phyloP scores from a whole-genome alignment of 2,888 invertebrate genomes.

The Drosophila siamana region DNA sequence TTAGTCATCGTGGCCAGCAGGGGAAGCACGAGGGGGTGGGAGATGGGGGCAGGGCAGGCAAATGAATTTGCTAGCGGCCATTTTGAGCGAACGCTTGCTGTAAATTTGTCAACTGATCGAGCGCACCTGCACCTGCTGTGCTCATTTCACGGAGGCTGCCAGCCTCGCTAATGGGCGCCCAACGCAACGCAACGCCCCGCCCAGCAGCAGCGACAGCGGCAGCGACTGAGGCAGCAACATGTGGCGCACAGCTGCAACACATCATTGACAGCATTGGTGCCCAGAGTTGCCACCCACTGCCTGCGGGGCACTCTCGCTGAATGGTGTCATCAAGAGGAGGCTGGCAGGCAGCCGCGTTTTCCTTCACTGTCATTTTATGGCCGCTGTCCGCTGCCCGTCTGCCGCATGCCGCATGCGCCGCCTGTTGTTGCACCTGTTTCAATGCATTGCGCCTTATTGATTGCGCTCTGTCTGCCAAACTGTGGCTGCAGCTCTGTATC shows the following conservation, averaged over 20 bases:
- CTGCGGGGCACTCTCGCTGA: conserved; percentile 59
- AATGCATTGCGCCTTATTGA: conserved; percentile 72
- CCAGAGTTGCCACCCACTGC: conserved; percentile 78
- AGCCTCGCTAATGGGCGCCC: conserved; percentile 68
- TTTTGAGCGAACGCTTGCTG: conserved; percentile 66
- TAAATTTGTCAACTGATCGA: conserved; percentile 70
- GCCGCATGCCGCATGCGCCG: conserved; percentile 36
- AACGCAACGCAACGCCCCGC: conserved; percentile 56
- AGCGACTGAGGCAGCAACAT: conserved; percentile 70
- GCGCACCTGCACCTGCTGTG: conserved; percentile 77
- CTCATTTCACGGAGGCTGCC: conserved; percentile 73
- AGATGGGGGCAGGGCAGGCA: conserved; percentile 50
- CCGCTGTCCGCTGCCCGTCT: conserved; percentile 19
- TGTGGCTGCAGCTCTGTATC: not conserved
- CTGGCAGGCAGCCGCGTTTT: conserved; percentile 54
- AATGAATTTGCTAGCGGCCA: conserved; percentile 75
- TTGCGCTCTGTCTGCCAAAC: conserved; percentile 58
- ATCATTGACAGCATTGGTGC: conserved; percentile 69
- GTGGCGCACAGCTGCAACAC: conserved; percentile 80
- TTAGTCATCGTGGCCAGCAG: conserved; percentile 52
- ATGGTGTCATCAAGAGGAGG: conserved; percentile 77
- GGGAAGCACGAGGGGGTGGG: not conserved
- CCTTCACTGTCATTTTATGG: conserved; percentile 65
- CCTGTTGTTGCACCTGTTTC: conserved; percentile 69
- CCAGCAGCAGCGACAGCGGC: conserved; percentile 39